Evolutionary conservation across 2,797 vertebrate genomes (phyloP).

Genomic region (Periophthalmus magnuspinnatus): DNA sequence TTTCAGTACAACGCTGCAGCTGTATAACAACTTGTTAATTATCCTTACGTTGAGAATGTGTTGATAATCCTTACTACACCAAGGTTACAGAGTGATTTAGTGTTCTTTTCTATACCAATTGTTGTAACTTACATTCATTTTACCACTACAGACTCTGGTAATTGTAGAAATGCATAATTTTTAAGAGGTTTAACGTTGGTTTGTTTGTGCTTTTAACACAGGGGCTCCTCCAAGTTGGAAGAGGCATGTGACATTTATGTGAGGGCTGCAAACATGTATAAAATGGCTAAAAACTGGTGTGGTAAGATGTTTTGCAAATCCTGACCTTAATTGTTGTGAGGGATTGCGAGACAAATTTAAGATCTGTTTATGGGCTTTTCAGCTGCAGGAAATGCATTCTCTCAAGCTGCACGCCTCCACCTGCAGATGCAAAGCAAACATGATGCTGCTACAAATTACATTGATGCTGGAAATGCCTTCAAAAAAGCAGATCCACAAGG

Average conservation of each 20-base stretch:
- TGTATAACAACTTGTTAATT: no score
- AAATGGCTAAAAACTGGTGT: conserved; percentile 97
- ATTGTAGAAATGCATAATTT: not conserved
- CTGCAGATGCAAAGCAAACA: conserved; percentile 95
- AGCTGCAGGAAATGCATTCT: conserved; percentile 93
- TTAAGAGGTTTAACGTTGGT: not conserved
- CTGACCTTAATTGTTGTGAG: no score
- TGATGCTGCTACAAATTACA: conserved; percentile 89
- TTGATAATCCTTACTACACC: no score
- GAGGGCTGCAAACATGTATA: conserved; percentile 93
- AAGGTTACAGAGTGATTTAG: not conserved
- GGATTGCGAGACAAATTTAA: not conserved
- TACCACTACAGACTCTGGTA: not conserved
- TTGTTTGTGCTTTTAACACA: conserved; percentile 44
- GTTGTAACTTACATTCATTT: not conserved
- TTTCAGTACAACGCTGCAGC: not conserved
- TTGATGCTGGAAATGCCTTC: conserved; percentile 93
- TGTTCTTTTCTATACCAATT: not conserved
- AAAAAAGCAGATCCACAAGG: conserved; percentile 96
- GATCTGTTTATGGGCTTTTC: conserved; percentile 20
- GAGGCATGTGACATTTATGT: conserved; percentile 92
- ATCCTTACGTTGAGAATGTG: no score
- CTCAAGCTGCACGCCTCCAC: conserved; percentile 88
- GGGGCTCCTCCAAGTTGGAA: conserved; percentile 89
- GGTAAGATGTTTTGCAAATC: conserved; percentile 69